Base-by-base conservation (phyloP, 2,797 vertebrate genomes). In the Pteropus rufus region DNA sequence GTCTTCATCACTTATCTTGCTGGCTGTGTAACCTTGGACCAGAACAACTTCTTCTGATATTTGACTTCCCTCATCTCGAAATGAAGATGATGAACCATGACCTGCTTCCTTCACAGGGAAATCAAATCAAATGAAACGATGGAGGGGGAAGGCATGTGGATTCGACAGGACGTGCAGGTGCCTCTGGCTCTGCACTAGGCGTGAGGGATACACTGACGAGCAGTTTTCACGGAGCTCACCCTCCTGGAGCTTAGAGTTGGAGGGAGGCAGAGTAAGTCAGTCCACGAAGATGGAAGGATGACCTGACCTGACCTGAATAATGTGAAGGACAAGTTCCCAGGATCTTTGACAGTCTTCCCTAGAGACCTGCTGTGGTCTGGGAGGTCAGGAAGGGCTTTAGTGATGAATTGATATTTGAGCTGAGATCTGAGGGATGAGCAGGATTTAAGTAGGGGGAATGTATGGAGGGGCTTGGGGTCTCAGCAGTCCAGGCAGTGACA, bases 271-370 rank as follows among this genome's bases (percentile, higher is more conserved):
- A 11, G 83, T 3, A 18, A 52, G 52, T 31, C 3, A 19, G 26
- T 21, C 34, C 34, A 0, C 0, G 0, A 6, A 52, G 54, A 16
- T 6, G 21, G 49, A 34, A 31, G 0, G n/a, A 1, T 23, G 44
- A 21, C 34, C 73, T 18, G 44, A 21, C 34, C 73, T 18, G 34
- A 77, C 54, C 85, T 52, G 14, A 82, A 64, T 5, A 16, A n/a
- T 1, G 0, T 5, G 31, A 65, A 69, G 18, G 52, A 72, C 44
- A 2, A 8, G 58, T 67, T 54, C 46, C 58, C 26, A 90, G 34
- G 36, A 70, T 65, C 70, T 39, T 56, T 14, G 15, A 19, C 6
- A 4, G 9, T 58, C 73, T 62, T 5, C 62, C 2, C 5, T 31
- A 5, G 23, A 79, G 60, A 70, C n/a, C 52, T 26, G 14, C 80